Evolutionary conservation across 2,888 invertebrate species (phyloP).

Genomic region (Macrosoma leucophasiata): DNA sequence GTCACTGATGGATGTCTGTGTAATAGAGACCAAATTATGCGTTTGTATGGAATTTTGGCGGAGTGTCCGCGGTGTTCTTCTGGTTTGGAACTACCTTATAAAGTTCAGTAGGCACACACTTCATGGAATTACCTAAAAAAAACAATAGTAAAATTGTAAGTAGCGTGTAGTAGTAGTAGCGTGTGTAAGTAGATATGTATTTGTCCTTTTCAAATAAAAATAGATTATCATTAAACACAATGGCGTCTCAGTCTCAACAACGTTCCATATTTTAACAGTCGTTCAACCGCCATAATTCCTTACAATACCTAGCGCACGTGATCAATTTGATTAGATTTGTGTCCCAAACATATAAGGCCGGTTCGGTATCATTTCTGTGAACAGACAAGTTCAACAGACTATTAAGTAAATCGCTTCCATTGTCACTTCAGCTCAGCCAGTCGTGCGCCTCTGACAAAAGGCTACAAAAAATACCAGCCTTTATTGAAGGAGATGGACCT

Average conservation of each 20-base stretch:
- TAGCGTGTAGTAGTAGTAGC: too few relatives aligned
- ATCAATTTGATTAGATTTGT: constrained; percentile 41
- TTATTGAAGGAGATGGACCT: constrained; percentile 8
- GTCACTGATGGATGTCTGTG: too few relatives aligned
- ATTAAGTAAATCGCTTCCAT: constrained; percentile 34
- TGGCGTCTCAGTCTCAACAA: too few relatives aligned
- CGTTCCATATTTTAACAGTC: constrained; percentile 34
- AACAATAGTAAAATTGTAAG: too few relatives aligned
- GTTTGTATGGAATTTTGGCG: too few relatives aligned
- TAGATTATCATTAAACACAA: too few relatives aligned
- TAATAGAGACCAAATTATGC: too few relatives aligned
- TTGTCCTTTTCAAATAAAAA: constrained; percentile 7
- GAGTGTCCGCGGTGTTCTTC: too few relatives aligned
- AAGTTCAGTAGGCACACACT: too few relatives aligned
- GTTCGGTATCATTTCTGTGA: constrained; percentile 31
- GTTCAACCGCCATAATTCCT: constrained; percentile 46
- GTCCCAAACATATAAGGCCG: constrained; percentile 41
- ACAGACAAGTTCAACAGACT: constrained; percentile 36
- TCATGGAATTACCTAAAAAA: too few relatives aligned
- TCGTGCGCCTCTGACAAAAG: constrained; percentile 30
- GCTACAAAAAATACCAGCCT: constrained; percentile 31
- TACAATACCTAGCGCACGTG: constrained; percentile 41
- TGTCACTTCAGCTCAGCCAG: constrained; percentile 33
- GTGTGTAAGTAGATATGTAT: too few relatives aligned
- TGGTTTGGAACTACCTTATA: too few relatives aligned